Base-by-base conservation (phyloP, 1,140 invertebrate genomes). In the Drosophila busckii region DNA sequence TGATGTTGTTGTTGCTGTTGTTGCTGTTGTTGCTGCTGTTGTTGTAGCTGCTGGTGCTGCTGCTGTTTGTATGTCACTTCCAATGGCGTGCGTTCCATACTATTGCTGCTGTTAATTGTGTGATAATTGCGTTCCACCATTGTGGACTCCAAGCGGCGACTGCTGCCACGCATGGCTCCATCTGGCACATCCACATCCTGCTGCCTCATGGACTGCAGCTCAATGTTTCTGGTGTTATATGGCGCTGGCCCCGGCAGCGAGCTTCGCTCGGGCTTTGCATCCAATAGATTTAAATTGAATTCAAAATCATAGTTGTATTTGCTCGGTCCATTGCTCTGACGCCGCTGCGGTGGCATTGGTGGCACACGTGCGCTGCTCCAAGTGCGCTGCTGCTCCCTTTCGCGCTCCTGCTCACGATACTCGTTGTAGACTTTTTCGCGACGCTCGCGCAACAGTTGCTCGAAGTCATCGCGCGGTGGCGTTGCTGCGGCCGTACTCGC, bases 71-170 rank as follows among this genome's bases (percentile, higher is more conserved):
- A 35, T 26, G 48, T 28, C 35, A 35, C 32, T 48, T 41, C 62
- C 63, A 64, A 44, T 52, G 62, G 63, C 19, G 59, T 46, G 53
- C 12, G 53, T 38, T 23, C 32, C 49, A 49, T 49, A 42, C 15
- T 54, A 49, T 34, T 61, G 37, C 22, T 54, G 60, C 53, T 63
- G 53, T 73, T 80, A 84, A 85, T 85, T 85, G 83, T 85, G 71
- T 85, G 76, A 85, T 85, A 85, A 85, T 85, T 85, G 64, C 83
- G 84, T 84, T 85, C 84, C 66, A 82, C 62, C 63, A 60, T 41
- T 50, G 78, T 56, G 37, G 68, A 54, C 26, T 65, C 60, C 50
- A 68, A 35, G 41, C 63, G 75, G 0, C 73, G 40, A 31, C 45
- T 46, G 22, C 38, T 60, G 54, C 44, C 52, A 7, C 31, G 3